Evolutionary conservation across 2,113 vertebrate genomes (phyloP).

Genomic region (Charadrius vociferus): DNA sequence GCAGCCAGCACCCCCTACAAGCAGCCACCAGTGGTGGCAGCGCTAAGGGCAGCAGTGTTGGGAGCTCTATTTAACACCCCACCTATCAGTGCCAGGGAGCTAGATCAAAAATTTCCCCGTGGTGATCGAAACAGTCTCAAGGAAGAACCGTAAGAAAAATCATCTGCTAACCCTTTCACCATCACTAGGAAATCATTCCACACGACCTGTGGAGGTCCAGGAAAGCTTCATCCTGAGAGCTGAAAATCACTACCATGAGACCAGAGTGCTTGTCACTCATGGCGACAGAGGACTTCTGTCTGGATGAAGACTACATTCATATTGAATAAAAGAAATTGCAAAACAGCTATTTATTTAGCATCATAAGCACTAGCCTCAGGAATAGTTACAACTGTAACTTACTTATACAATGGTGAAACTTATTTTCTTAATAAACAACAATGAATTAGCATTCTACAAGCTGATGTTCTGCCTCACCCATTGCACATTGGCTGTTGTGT

Average conservation of each 20-base stretch:
- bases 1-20: not conserved
- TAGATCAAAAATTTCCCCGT: fast-evolving
- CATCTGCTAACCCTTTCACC: not conserved
- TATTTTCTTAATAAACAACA: not conserved
- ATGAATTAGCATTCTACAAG: not conserved
- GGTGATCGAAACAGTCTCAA: fast-evolving
- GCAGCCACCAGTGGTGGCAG: not conserved
- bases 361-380: not conserved
- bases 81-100: fast-evolving
- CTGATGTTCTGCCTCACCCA: not conserved
- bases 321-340: not conserved
- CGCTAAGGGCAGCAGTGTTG: not conserved
- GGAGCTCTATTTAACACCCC: not conserved
- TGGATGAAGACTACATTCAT: not conserved
- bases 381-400: not conserved
- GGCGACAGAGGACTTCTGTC: not conserved
- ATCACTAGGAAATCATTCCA: not conserved
- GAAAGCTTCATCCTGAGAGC: not conserved
- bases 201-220: fast-evolving
- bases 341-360: not conserved
- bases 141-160: not conserved
- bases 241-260: not conserved
- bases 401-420: not conserved
- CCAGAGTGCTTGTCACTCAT: not conserved
- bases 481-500: too few species aligned